These are phyloP conservation scores for Lucinisca nassula DNA, from an alignment of 2,888 invertebrate genomes.

Conservation along the genomic window DNA sequence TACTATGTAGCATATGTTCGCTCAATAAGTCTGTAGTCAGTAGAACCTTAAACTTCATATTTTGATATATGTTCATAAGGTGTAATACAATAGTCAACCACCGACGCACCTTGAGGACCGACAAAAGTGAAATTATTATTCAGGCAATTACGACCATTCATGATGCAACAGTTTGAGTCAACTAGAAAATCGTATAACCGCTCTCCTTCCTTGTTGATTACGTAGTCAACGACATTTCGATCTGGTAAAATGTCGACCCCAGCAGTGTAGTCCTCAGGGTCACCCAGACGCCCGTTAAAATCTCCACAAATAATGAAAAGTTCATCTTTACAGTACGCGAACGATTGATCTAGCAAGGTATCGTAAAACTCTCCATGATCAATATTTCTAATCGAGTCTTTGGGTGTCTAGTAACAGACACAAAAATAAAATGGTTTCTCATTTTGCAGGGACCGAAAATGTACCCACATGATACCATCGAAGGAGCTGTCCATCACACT, in stretches of 20 bases:
- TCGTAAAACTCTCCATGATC: constrained; percentile 29
- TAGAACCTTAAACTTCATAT: no score
- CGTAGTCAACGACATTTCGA: constrained; percentile 26
- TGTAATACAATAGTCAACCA: not conserved
- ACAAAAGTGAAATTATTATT: not conserved
- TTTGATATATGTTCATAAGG: not conserved
- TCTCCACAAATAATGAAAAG: constrained; percentile 4
- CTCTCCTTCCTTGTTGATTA: constrained; percentile 3
- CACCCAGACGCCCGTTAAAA: constrained; percentile 1
- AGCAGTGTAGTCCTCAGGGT: constrained; percentile 25
- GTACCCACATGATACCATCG: no score
- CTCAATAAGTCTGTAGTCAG: no score
- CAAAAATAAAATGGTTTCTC: constrained; percentile 15
- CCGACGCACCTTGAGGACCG: not conserved
- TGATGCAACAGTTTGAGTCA: not conserved
- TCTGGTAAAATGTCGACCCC: constrained; percentile 20
- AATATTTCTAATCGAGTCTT: not conserved
- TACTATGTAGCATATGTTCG: no score
- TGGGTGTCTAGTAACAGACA: constrained; percentile 34
- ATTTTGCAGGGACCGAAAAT: no score
- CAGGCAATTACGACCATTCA: not conserved
- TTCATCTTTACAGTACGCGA: constrained; percentile 10
- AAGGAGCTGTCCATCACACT: no score
- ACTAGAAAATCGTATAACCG: constrained; percentile 1
- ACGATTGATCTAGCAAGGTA: not conserved